Percentiles rank a stretch among this genome's conserved stretches.
Evolutionary conservation across 2,113 vertebrate genomes (phyloP).

Genomic region (Ptilonorhynchus violaceus): DNA sequence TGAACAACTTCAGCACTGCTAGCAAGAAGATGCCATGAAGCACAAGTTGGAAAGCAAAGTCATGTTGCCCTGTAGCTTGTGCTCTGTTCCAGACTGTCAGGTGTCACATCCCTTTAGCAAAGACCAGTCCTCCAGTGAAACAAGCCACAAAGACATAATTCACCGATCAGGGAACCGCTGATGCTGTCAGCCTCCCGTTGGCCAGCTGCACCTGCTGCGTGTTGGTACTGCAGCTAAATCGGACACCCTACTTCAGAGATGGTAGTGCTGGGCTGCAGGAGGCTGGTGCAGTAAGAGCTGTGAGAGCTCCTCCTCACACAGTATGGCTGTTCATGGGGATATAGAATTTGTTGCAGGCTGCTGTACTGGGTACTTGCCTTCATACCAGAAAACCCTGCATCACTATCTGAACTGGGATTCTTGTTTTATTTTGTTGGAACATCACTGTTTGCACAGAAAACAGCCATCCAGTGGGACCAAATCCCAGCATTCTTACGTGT

Average conservation of each 20-base stretch:
- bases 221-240: background rate
- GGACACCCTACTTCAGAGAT: background rate
- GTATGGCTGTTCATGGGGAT: fast-evolving
- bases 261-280: background rate
- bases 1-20: background rate
- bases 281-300: background rate
- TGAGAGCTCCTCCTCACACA: background rate
- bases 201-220: background rate
- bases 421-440: background rate
- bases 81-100: background rate
- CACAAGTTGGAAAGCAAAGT: background rate
- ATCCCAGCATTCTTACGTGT: background rate
- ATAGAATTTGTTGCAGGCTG: background rate
- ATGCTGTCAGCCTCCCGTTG: background rate
- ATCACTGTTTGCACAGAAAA: background rate
- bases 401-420: background rate
- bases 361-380: background rate
- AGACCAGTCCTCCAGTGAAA: background rate
- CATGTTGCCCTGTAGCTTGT: background rate
- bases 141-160: background rate
- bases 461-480: background rate
- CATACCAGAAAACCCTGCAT: background rate
- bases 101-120: background rate
- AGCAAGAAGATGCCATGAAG: background rate
- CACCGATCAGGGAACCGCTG: background rate